A percentile compares a stretch with the other conserved stretches of the same genome.
These are phyloP conservation scores for Trogon melanurus DNA, from an alignment of 2,113 vertebrate genomes.

Conservation along the genomic window DNA sequence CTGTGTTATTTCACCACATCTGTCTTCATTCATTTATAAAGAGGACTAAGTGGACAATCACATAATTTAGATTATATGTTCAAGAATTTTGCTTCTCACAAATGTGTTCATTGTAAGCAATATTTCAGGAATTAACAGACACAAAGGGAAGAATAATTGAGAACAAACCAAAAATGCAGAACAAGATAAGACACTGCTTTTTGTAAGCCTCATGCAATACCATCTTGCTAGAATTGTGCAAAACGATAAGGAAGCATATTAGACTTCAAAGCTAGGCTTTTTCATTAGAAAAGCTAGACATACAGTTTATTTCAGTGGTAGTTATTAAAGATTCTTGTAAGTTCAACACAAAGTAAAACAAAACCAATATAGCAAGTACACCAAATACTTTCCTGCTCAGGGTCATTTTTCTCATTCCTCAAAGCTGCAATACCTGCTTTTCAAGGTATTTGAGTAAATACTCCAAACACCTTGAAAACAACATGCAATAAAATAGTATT, in stretches of 20 bases:
- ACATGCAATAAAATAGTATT: background rate
- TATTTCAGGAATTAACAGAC: constrained; percentile 3
- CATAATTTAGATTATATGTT: background rate
- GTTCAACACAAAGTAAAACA: background rate
- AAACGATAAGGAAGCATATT: background rate
- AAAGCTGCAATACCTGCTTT: background rate
- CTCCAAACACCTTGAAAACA: background rate
- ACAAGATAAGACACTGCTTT: background rate
- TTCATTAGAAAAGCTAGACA: background rate
- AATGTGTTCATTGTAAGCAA: constrained; percentile 1
- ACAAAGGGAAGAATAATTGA: background rate
- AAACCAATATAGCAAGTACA: background rate
- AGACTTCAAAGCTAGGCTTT: background rate
- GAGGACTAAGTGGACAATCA: background rate
- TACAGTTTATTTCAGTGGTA: background rate
- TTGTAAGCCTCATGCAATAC: background rate
- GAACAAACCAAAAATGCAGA: background rate
- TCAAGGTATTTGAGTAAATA: background rate
- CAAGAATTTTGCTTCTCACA: constrained; percentile 41
- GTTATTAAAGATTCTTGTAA: background rate
- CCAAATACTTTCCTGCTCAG: background rate
- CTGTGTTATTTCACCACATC: background rate
- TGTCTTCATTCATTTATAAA: background rate
- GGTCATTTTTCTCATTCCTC: background rate
- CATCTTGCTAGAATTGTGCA: background rate